These are phyloP conservation scores for Hoplodrina ambigua DNA, from an alignment of 2,888 invertebrate genomes.

Conservation along the genomic window DNA sequence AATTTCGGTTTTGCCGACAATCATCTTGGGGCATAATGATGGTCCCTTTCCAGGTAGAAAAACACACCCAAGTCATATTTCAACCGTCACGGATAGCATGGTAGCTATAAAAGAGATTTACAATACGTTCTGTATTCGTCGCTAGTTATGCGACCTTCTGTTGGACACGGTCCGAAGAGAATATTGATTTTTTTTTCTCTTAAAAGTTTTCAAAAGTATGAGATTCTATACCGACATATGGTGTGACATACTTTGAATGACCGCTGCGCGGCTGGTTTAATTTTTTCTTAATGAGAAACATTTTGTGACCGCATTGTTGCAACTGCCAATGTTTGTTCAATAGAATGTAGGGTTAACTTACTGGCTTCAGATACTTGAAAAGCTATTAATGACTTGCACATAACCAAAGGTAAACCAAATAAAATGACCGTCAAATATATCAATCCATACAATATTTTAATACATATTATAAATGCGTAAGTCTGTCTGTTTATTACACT, in stretches of 20 bases:
- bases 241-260: constrained; percentile 83
- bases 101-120: constrained; percentile 89
- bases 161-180: constrained; percentile 81
- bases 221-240: constrained; percentile 81
- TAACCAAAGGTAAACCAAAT: not conserved
- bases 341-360: constrained; percentile 17
- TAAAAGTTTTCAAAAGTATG: constrained; percentile 77
- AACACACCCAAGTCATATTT: constrained; percentile 88
- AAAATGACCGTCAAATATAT: not conserved
- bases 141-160: constrained; percentile 88
- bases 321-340: constrained; percentile 75
- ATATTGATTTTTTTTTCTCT: constrained; percentile 85
- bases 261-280: constrained; percentile 76
- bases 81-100: constrained; percentile 86
- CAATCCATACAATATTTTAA: not conserved
- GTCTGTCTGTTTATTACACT: too few species aligned
- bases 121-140: constrained; percentile 86
- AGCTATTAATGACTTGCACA: constrained; percentile 6
- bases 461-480: too few species aligned
- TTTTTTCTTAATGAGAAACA: constrained; percentile 72
- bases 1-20: constrained; percentile 87
- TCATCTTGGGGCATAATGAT: constrained; percentile 86
- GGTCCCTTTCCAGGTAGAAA: constrained; percentile 88
- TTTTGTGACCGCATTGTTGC: constrained; percentile 63
- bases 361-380: constrained; percentile 26